Conservation (phyloP, 1,140 invertebrate species). For the Nasonia giraulti region DNA sequence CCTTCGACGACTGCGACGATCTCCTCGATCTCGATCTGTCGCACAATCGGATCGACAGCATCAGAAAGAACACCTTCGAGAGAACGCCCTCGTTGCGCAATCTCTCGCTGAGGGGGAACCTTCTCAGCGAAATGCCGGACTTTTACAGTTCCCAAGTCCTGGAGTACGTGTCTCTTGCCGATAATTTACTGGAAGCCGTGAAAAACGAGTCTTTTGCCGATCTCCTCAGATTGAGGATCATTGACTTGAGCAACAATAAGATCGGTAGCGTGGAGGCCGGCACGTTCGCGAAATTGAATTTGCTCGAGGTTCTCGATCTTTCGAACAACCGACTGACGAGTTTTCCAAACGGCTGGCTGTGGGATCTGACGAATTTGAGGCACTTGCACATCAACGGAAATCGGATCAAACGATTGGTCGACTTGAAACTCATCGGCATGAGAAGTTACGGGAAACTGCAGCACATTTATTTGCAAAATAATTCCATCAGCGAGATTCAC, state of each 20-base stretch:
- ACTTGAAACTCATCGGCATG: neutral
- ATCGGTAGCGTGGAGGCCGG: constrained; percentile 5
- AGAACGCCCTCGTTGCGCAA: neutral
- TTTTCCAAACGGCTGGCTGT: constrained; percentile 25
- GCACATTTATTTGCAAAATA: constrained; percentile 26
- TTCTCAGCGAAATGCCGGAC: constrained; percentile 12
- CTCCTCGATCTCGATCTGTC: constrained; percentile 46
- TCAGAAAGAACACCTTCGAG: constrained; percentile 35
- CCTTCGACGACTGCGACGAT: constrained; percentile 25
- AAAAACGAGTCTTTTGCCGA: neutral
- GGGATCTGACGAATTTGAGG: neutral
- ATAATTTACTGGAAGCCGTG: constrained; percentile 17
- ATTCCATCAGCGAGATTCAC: constrained; percentile 19
- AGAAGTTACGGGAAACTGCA: neutral
- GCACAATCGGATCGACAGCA: constrained; percentile 36
- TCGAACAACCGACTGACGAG: constrained; percentile 26
- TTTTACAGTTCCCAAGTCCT: neutral
- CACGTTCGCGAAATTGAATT: neutral
- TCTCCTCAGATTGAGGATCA: neutral
- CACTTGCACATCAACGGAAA: constrained; percentile 11
- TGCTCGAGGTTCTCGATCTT: constrained; percentile 31
- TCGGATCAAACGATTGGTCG: neutral
- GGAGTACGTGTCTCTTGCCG: neutral
- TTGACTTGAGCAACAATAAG: constrained; percentile 31
- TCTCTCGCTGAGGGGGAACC: constrained; percentile 12